phyloP scores from a whole-genome alignment of 92 coral and sea anemone species.

The Phenganax marumi region DNA sequence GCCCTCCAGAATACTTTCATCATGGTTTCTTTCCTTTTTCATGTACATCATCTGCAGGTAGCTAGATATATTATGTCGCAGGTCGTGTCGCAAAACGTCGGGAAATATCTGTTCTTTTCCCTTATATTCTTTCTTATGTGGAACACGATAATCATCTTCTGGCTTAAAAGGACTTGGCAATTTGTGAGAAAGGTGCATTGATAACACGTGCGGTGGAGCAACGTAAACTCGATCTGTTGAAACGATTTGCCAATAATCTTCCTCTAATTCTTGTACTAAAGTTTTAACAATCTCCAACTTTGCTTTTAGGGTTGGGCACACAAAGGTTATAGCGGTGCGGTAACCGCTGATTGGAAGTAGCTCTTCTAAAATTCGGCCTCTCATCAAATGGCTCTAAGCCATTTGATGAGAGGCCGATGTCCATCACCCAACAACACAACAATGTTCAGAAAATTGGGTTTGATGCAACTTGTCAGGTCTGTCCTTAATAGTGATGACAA shows the following conservation, averaged over 20 bases:
- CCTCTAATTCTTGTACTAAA: slow-evolving; percentile 50
- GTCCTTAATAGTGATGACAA: slow-evolving; percentile 42
- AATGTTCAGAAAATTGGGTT: slow-evolving; percentile 62
- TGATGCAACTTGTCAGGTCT: slow-evolving; percentile 57
- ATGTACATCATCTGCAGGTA: slow-evolving; percentile 42
- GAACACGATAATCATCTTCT: slow-evolving; percentile 67
- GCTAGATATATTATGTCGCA: slow-evolving; percentile 23
- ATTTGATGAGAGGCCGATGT: slow-evolving; percentile 51
- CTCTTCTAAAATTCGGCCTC: slow-evolving; percentile 46
- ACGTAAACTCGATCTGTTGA: slow-evolving; percentile 58
- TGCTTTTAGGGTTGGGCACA: slow-evolving; percentile 50
- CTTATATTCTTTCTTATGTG: slow-evolving; percentile 39
- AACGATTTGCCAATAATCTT: slow-evolving; percentile 45
- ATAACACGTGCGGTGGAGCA: slow-evolving; percentile 62
- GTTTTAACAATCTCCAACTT: slow-evolving; percentile 12
- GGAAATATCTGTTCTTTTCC: slow-evolving; percentile 21
- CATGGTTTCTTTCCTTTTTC: slow-evolving; percentile 3
- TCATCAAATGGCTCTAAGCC: too few relatives aligned
- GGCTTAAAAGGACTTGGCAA: slow-evolving; percentile 71
- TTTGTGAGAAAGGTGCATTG: slow-evolving; percentile 47
- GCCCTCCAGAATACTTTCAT: background rate
- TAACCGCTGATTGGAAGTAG: slow-evolving; percentile 6
- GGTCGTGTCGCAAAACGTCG: slow-evolving; percentile 19
- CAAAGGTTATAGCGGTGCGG: slow-evolving; percentile 41
- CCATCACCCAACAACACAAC: slow-evolving; percentile 67